Base-by-base conservation (phyloP, 2,113 vertebrate species). In the Phaethornis superciliosus region DNA sequence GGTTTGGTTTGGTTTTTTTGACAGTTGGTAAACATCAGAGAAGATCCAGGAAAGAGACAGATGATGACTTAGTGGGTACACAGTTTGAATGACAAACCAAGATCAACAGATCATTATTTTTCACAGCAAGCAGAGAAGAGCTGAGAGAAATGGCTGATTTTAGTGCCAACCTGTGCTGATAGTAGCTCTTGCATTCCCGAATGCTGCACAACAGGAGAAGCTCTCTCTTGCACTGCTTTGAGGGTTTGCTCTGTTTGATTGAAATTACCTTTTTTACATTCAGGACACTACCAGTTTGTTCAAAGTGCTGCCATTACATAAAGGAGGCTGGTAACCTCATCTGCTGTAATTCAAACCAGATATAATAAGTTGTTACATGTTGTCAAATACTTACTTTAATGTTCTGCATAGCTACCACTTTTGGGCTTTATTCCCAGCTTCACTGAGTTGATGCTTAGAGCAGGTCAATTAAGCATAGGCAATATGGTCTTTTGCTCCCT, bases 101-200 rank as follows among this genome's bases (percentile, higher is more conserved):
- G 90, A 96, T 95, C 92, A 95, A 93, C 89, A 96, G 93, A 96
- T 96, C 96, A 90, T 97, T 96, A 96, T 94, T 96, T 97, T 97
- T 97, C 97, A 94, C 91, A 96, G 95, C 96, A 94, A 96, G 94
- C 58, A 89, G 68, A 83, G 76, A 59, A 26, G 58, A 77, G 44
- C 85, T 80, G 56, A 71, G 89, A 95, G 90, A 84, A 88, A 67
- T 60, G 74, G 69, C 85, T 91, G 86, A 82, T 60, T 77, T 82
- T 56, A 68, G 78, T 77, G 81, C 91, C 94, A 94, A 20, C 75
- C 82, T 87, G 92, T 88, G 85, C 68, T 81, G 63, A 33, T 32
- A 80, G 90, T 9, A 76, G 54, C 74, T 81, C n/a, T 72, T 32
- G 37, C 3, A 4, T 90, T 94, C 94, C 89, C 94, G 85, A 95